These are phyloP conservation scores for Desmodus rotundus DNA, from an alignment of 2,113 vertebrate genomes.

Conservation along the genomic window DNA sequence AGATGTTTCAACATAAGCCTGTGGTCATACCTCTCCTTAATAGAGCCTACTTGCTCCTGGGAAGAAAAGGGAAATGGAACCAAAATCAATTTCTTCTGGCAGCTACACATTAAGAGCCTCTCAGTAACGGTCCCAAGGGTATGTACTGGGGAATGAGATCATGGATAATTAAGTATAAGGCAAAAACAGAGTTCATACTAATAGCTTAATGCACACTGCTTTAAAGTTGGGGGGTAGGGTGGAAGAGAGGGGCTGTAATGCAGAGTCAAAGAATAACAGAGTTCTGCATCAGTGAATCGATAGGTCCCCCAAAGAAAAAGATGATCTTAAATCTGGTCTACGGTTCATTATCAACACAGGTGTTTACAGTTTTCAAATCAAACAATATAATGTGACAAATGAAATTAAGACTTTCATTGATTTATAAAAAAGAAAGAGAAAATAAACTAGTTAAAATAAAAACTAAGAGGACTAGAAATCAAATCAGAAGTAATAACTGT, in stretches of 20 bases:
- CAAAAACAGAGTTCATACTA: neutral
- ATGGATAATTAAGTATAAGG: neutral
- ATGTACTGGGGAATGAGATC: neutral
- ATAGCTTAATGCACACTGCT: neutral
- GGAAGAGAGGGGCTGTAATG: neutral
- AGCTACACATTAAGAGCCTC: neutral
- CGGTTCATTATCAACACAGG: neutral
- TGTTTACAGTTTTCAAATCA: neutral
- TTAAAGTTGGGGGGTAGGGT: neutral
- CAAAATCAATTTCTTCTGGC: conserved; percentile 37
- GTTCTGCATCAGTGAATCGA: neutral
- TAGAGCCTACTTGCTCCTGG: conserved; percentile 97
- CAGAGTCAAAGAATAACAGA: neutral
- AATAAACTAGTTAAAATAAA: conserved; percentile 3
- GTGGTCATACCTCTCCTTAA: conserved; percentile 97
- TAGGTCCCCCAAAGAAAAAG: neutral
- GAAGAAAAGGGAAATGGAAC: conserved; percentile 65
- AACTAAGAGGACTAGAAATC: conserved; percentile 2
- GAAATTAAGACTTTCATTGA: conserved; percentile 25
- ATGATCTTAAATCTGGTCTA: neutral
- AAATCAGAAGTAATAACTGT: conserved; percentile 7
- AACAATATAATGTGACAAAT: conserved; percentile 38
- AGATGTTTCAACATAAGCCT: conserved; percentile 97
- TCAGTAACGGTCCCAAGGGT: conserved; percentile 24
- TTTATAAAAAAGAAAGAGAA: neutral